These are phyloP conservation scores for Callinectes sapidus DNA, from an alignment of 2,888 invertebrate genomes.

Conservation along the genomic window DNA sequence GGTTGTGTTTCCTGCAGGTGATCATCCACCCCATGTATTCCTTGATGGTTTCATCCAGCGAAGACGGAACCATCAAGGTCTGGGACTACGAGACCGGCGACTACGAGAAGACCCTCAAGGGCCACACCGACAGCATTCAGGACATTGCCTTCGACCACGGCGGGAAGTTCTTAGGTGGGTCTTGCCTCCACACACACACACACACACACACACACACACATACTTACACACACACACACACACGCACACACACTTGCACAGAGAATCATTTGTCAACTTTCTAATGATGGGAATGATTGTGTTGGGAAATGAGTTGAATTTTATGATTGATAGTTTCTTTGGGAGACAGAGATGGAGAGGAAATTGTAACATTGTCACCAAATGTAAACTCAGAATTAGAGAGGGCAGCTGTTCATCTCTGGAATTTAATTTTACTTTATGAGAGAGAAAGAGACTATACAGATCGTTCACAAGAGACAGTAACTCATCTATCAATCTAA, in stretches of 20 bases:
- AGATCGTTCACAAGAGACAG: too few species aligned
- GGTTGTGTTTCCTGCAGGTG: conserved; percentile 80
- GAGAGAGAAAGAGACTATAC: neutral
- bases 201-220: too few species aligned
- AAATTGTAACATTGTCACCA: too few species aligned
- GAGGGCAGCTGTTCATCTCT: too few species aligned
- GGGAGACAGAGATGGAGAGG: too few species aligned
- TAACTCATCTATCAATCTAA: too few species aligned
- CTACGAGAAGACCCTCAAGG: conserved; percentile 98
- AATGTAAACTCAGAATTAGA: too few species aligned
- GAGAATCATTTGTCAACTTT: too few species aligned
- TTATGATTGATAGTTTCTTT: too few species aligned
- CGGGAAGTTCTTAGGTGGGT: conserved; percentile 92
- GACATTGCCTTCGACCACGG: conserved; percentile 97
- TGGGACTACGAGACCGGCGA: conserved; percentile 99
- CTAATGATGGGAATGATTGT: too few species aligned
- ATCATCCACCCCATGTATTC: conserved; percentile 99
- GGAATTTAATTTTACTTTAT: neutral
- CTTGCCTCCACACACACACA: neutral
- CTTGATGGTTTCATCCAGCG: conserved; percentile 97
- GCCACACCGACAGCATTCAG: conserved; percentile 99
- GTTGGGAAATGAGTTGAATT: neutral
- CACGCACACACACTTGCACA: too few species aligned
- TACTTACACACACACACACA: too few species aligned
- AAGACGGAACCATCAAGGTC: conserved; percentile 98